Evolutionary conservation across 2,797 vertebrate genomes (phyloP).

Genomic region (Rhincodon typus): DNA sequence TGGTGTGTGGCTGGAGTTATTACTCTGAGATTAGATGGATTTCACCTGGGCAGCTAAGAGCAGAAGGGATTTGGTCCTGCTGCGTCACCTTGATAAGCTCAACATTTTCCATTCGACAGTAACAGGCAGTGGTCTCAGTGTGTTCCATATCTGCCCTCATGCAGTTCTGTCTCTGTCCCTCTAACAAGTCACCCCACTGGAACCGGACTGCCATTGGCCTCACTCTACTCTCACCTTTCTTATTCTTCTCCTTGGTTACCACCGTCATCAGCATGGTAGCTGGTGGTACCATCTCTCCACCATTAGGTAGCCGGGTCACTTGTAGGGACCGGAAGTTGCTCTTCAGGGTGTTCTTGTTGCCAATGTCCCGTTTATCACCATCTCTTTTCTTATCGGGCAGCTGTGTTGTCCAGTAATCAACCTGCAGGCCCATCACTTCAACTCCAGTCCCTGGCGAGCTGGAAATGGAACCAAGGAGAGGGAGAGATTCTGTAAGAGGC

Average conservation of each 20-base stretch:
- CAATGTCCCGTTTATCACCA: conserved; percentile 64
- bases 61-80: neutral
- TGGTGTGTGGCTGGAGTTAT: neutral
- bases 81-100: neutral
- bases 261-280: conserved; percentile 73
- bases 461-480: neutral
- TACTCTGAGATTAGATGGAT: neutral
- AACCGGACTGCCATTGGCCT: neutral
- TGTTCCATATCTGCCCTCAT: neutral
- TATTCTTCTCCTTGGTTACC: conserved; percentile 73
- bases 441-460: conserved; percentile 63
- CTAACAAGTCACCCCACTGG: neutral
- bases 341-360: conserved; percentile 69
- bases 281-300: conserved; percentile 60
- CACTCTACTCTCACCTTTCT: conserved; percentile 57
- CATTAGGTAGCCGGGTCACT: conserved; percentile 64
- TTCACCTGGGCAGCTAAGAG: neutral
- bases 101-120: neutral
- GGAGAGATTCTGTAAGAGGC: neutral
- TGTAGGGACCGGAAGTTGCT: conserved; percentile 73
- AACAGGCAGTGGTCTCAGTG: neutral
- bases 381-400: conserved; percentile 64
- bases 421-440: conserved; percentile 71
- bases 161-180: neutral
- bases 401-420: conserved; percentile 71